Base-by-base conservation (phyloP, 2,797 vertebrate species). In the Semaprochilodus insignis region DNA sequence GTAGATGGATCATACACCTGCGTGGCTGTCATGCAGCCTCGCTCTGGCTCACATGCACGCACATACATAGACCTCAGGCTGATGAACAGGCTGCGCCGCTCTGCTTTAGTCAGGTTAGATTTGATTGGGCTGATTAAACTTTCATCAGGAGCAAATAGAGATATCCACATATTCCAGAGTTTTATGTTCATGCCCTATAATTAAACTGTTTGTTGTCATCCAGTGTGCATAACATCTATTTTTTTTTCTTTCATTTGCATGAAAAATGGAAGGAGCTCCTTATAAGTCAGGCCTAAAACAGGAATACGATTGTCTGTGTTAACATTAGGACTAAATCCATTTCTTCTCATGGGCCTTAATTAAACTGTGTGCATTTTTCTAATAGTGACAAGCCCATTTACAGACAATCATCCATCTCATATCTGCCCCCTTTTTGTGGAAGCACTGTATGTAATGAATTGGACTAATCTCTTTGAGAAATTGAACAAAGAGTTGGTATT, bases 381-480 rank as follows among this genome's bases (percentile, higher is more conserved):
- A 92, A 93, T 89, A 89, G 89, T 74, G 90, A 93, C 89, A 90
- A 92, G 89, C 90, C 92, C 93, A 94, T 95, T 94, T 94, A 85
- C 91, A 91, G 90, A 93, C 89, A 91, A 91, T 90, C 91, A 94
- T 95, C 93, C 90, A 93, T 95, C 94, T 93, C 87, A 82, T 86
- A 86, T 88, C 89, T 89, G 83, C 88, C 87, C 87, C 77, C 88
- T 87, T 88, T 92, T 90, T 93, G 86, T 92, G 88, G 89, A 86
- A 87, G 69, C 36, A 55, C 66, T 71, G 88, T 87, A 81, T 83
- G 87, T 93, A 93, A 94, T 93, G 91, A 93, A 95, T 93, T 92
- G 91, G 89, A 87, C 86, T 92, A 92, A 93, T 95, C 91, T 90
- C 89, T 91, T 83, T 83, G 87, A 89, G 89, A 87, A 91, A 88